phyloP scores from a whole-genome alignment of 2,113 vertebrate genomes.

The Motacilla tschutschensis region DNA sequence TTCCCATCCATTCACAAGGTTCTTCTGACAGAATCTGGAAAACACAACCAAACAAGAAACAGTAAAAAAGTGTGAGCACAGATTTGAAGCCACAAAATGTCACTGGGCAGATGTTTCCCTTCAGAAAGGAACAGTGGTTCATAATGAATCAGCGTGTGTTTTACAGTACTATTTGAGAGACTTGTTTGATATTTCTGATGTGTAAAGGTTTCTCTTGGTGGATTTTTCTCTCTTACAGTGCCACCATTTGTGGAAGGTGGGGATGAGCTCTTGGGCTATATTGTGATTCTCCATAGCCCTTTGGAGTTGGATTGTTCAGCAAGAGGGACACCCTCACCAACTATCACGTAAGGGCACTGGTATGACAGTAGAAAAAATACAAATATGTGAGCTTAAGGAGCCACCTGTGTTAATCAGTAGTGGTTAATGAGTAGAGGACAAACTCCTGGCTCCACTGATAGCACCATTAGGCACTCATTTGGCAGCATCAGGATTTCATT shows the following conservation, averaged over 20 bases:
- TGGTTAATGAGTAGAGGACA: not conserved
- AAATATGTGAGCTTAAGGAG: not conserved
- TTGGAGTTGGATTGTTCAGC: conserved; percentile 89
- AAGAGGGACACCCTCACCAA: conserved; percentile 82
- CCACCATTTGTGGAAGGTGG: conserved; percentile 85
- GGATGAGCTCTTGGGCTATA: conserved; percentile 75
- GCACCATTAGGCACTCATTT: not conserved
- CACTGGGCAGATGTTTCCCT: not conserved
- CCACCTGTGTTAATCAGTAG: not conserved
- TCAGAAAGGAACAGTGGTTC: not conserved
- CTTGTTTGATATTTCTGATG: not conserved
- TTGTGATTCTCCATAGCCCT: conserved; percentile 80
- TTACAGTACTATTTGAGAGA: not conserved
- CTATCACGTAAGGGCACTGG: conserved; percentile 80
- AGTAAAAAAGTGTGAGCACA: not conserved
- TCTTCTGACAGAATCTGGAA: not conserved
- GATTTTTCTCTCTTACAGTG: conserved; percentile 70
- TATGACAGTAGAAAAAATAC: not conserved
- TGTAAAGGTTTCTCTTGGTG: not conserved
- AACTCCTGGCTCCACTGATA: not conserved
- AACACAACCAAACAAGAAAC: not conserved
- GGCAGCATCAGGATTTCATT: not conserved
- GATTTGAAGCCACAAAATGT: not conserved
- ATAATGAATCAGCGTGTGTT: not conserved
- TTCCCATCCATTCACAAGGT: not conserved